Base-by-base conservation (phyloP, 1,140 invertebrate species). In the Tribolium castaneum region DNA sequence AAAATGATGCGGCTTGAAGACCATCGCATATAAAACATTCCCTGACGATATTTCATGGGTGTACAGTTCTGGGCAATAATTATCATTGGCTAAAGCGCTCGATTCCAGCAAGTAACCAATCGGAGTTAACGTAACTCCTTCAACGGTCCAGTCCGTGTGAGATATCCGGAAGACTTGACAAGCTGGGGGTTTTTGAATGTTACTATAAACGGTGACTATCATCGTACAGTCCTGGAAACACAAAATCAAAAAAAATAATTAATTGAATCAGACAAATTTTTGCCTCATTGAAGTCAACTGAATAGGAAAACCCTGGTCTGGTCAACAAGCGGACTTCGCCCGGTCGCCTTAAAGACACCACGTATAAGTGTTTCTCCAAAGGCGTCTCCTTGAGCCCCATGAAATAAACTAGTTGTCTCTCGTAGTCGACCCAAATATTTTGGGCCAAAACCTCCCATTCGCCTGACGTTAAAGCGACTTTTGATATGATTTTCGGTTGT, bases 191-290 rank as follows among this genome's bases (percentile, higher is more conserved):
- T 91, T 92, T 84, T 93, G 92, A 72, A 97, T 94, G 85, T 94
- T 97, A 81, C 96, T 98, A 80, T 96, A 96, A 39, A 97, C 95
- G 71, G 94, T 93, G 3, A 98, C 93, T 85, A 97, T 93, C 84
- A 96, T 91, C 14, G 91, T 92, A 86, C 95, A 97, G 78, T 96
- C 93, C 93, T 93, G 84, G 10, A 85, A 86, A 71, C 45, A 75
- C 76, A 10, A 70, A 50, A 59, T 51, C 1, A 14, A 62, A 74
- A 85, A 19, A 19, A 19, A 1, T 19, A n/a, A n/a, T 19, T 19
- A 19, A 19, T 19, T 19, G 16, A 19, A 19, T 19, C 2, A 1
- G 1, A 19, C 16, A 19, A 19, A 19, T 19, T 1, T 19, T 83
- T 83, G 93, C 92, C 86, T 93, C 90, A 86, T 95, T 94, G 82